These are phyloP conservation scores for Notolabrus celidotus DNA, from an alignment of 2,797 vertebrate genomes.

Conservation along the genomic window DNA sequence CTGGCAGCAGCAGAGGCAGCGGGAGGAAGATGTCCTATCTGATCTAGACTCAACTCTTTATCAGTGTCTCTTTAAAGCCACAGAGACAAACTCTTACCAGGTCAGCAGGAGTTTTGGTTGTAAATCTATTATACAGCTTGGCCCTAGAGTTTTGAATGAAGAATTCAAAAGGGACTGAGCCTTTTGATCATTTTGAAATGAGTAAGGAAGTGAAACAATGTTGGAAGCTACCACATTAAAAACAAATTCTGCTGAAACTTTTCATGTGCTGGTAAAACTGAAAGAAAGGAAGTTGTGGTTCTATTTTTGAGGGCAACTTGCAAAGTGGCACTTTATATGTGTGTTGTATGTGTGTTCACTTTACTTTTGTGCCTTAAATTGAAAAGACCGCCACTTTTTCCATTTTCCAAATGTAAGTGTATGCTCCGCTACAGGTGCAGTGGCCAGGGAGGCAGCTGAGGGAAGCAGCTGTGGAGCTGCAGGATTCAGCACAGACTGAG, in stretches of 20 bases:
- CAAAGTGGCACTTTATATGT: background rate
- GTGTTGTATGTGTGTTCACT: background rate
- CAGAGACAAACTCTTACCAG: constrained; percentile 61
- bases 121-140: constrained; percentile 16
- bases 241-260: constrained; percentile 19
- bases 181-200: constrained; percentile 30
- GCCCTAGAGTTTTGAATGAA: background rate
- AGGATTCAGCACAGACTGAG: constrained; percentile 76
- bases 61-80: constrained; percentile 62
- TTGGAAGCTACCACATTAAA: background rate
- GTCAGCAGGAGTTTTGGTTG: constrained; percentile 44
- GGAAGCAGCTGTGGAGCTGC: constrained; percentile 75
- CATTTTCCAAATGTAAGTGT: background rate
- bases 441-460: constrained; percentile 79
- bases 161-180: constrained; percentile 13
- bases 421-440: constrained; percentile 57
- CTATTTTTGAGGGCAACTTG: background rate
- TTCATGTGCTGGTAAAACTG: constrained; percentile 10
- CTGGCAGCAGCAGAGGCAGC: constrained; percentile 85
- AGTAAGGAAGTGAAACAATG: background rate
- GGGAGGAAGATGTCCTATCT: constrained; percentile 84
- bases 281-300: background rate
- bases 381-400: constrained; percentile 6
- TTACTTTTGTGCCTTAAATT: background rate
- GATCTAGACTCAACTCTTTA: constrained; percentile 78